phyloP scores from a whole-genome alignment of 2,888 invertebrate genomes.

The Erpobdella octoculata region DNA sequence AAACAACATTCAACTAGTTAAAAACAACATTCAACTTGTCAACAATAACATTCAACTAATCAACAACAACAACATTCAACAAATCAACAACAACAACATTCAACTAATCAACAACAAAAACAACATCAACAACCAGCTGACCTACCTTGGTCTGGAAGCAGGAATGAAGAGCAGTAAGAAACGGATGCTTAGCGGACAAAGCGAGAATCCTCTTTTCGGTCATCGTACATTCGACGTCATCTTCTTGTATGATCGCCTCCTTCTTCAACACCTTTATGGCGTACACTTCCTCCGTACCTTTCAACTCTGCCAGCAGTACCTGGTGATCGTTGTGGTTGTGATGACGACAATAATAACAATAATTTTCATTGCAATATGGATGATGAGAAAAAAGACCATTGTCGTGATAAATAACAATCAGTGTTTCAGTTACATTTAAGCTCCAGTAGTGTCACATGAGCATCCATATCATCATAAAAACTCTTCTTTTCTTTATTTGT shows the following conservation, averaged over 20 bases:
- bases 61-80: neutral
- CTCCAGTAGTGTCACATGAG: too few species aligned
- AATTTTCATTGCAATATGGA: neutral
- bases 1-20: neutral
- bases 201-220: constrained; percentile 93
- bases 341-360: neutral
- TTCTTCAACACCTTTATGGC: constrained; percentile 78
- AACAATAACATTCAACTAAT: neutral
- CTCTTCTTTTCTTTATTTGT: too few species aligned
- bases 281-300: constrained; percentile 75
- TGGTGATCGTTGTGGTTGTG: neutral
- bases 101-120: neutral
- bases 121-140: neutral
- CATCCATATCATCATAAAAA: too few species aligned
- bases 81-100: neutral
- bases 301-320: constrained; percentile 91
- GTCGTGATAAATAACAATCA: neutral
- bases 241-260: constrained; percentile 94
- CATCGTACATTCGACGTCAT: constrained; percentile 98
- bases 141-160: constrained; percentile 84
- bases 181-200: constrained; percentile 92
- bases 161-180: constrained; percentile 89
- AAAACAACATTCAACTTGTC: neutral
- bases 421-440: neutral
- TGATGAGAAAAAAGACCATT: neutral